Evolutionary conservation across 2,888 invertebrate genomes (phyloP).

Genomic region (Melieria omissa): DNA sequence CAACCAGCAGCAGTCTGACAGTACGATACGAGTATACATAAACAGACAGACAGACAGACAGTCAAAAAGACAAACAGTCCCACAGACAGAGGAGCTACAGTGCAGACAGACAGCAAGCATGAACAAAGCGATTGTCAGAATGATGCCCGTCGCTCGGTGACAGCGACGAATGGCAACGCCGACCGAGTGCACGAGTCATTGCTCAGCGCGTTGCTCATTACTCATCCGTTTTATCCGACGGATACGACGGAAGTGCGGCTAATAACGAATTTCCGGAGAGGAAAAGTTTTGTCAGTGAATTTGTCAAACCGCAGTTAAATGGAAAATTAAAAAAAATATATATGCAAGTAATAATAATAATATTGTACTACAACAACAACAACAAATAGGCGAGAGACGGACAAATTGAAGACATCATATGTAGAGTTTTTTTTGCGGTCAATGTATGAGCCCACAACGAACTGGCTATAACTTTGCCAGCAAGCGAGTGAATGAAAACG

Average conservation of each 20-base stretch:
- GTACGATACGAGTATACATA: no score
- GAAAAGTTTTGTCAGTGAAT: slow-evolving; percentile 57
- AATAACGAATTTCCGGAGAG: slow-evolving; percentile 62
- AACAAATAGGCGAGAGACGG: not conserved
- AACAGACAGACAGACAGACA: no score
- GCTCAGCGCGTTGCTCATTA: slow-evolving; percentile 19
- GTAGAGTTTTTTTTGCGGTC: not conserved
- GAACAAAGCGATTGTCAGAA: no score
- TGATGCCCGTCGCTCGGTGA: no score
- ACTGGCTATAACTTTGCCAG: no score
- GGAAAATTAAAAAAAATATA: slow-evolving; percentile 6
- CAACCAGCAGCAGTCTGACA: no score
- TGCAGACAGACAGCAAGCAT: no score
- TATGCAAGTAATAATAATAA: slow-evolving; percentile 4
- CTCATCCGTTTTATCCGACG: slow-evolving; percentile 27
- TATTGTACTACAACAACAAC: not conserved
- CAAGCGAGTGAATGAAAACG: no score
- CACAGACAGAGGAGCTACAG: no score
- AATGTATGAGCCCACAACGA: not conserved
- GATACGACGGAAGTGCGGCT: slow-evolving; percentile 54
- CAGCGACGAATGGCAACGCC: slow-evolving; percentile 1
- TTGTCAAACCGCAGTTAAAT: slow-evolving; percentile 50
- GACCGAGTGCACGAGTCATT: not conserved
- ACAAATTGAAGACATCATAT: no score
- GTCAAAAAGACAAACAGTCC: no score